phyloP scores from a whole-genome alignment of 2,797 vertebrate genomes.

The Aplochiton taeniatus region DNA sequence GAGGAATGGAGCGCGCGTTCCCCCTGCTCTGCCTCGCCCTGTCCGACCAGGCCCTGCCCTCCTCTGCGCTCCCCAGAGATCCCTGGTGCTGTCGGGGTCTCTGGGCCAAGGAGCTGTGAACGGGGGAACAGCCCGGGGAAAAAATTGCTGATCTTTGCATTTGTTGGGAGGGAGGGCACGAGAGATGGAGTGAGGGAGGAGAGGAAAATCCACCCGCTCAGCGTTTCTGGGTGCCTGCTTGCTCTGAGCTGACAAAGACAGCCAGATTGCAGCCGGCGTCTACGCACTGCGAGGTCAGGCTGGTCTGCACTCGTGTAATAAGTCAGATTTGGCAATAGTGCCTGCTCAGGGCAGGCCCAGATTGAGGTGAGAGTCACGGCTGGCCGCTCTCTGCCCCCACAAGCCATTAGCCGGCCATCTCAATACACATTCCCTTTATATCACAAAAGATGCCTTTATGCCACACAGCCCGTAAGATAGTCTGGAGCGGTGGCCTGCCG shows the following conservation, averaged over 20 bases:
- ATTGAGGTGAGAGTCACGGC: slow-evolving; percentile 62
- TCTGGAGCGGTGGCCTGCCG: not conserved
- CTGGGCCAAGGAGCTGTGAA: slow-evolving; percentile 50
- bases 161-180: slow-evolving; percentile 33
- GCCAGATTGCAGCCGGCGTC: slow-evolving; percentile 67
- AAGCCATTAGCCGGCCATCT: slow-evolving; percentile 57
- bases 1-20: slow-evolving; percentile 37
- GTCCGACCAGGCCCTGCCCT: not conserved
- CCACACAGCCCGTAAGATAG: slow-evolving; percentile 4
- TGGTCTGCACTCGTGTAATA: slow-evolving; percentile 64
- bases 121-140: slow-evolving; percentile 49
- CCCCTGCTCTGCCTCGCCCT: slow-evolving; percentile 26
- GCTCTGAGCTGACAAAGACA: slow-evolving; percentile 68
- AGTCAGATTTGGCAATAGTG: slow-evolving; percentile 72
- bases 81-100: slow-evolving; percentile 39
- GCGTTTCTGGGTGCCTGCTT: slow-evolving; percentile 60
- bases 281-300: slow-evolving; percentile 61
- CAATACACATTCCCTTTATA: slow-evolving; percentile 50
- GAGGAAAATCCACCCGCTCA: slow-evolving; percentile 69
- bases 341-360: slow-evolving; percentile 70
- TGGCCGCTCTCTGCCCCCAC: slow-evolving; percentile 31
- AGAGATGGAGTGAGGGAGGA: slow-evolving; percentile 62
- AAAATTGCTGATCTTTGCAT: slow-evolving; percentile 73
- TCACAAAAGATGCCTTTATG: slow-evolving; percentile 13
- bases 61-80: not conserved